phyloP scores from a whole-genome alignment of 2,113 vertebrate species.

The Neopipo cinnamomea region DNA sequence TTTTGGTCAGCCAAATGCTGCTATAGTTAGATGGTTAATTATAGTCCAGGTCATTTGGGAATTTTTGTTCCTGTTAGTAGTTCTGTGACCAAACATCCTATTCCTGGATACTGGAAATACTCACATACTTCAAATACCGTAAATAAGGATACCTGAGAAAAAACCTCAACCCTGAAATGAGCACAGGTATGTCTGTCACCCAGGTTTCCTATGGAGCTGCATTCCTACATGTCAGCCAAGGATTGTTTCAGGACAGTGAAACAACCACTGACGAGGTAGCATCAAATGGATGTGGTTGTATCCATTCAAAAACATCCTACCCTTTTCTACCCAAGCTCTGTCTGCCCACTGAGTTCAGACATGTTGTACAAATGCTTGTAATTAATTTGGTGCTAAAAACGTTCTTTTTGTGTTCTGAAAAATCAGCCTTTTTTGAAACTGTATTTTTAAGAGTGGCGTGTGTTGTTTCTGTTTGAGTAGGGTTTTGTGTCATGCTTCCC shows the following conservation, averaged over 20 bases:
- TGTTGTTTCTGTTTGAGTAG: neutral
- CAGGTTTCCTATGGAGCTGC: neutral
- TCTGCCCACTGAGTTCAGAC: neutral
- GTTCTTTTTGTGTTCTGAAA: neutral
- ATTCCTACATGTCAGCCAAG: neutral
- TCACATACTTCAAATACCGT: neutral
- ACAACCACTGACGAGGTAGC: too few relatives aligned
- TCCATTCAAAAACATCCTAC: neutral
- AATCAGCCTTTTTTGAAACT: neutral
- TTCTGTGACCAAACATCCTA: neutral
- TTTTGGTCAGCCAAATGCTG: neutral
- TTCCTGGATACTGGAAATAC: neutral
- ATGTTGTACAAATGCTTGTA: neutral
- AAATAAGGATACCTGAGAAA: neutral
- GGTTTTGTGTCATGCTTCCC: neutral
- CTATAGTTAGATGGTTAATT: slow-evolving; percentile 38
- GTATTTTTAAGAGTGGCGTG: neutral
- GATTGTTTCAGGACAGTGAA: neutral
- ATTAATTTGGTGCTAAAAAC: neutral
- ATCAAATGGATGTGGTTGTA: neutral
- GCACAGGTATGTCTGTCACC: neutral
- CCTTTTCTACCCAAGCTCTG: neutral
- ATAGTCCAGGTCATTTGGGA: neutral
- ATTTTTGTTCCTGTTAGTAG: neutral
- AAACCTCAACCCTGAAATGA: neutral